These are phyloP conservation scores for Pterobdella sp. DNA, from an alignment of 2,888 invertebrate genomes.

Conservation along the genomic window DNA sequence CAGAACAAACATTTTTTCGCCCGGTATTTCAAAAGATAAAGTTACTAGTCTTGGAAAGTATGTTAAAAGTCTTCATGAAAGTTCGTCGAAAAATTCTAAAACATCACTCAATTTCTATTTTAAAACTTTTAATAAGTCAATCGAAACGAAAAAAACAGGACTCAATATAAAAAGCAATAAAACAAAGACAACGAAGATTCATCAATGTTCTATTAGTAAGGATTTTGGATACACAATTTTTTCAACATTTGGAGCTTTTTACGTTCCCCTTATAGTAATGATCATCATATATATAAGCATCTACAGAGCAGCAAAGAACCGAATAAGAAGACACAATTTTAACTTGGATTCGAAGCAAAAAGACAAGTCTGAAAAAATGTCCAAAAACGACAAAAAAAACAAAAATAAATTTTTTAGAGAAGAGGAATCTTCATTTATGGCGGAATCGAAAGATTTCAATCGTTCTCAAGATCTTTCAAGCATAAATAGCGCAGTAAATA, in stretches of 20 bases:
- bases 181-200: neutral
- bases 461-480: neutral
- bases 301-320: conserved; percentile 77
- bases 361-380: neutral
- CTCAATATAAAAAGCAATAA: no score
- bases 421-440: conserved; percentile 21
- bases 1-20: neutral
- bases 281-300: conserved; percentile 94
- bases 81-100: neutral
- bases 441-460: conserved; percentile 12
- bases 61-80: neutral
- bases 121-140: neutral
- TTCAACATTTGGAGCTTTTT: conserved; percentile 93
- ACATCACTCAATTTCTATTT: neutral
- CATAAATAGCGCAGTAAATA: neutral
- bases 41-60: neutral
- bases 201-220: conserved; percentile 72
- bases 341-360: conserved; percentile 7
- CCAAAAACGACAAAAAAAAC: neutral
- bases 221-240: conserved; percentile 79
- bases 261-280: conserved; percentile 86
- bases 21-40: neutral
- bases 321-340: conserved; percentile 61
- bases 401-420: neutral
- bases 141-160: no score